Base-by-base conservation (phyloP, 2,888 invertebrate species). In the Eupithecia tripunctaria region DNA sequence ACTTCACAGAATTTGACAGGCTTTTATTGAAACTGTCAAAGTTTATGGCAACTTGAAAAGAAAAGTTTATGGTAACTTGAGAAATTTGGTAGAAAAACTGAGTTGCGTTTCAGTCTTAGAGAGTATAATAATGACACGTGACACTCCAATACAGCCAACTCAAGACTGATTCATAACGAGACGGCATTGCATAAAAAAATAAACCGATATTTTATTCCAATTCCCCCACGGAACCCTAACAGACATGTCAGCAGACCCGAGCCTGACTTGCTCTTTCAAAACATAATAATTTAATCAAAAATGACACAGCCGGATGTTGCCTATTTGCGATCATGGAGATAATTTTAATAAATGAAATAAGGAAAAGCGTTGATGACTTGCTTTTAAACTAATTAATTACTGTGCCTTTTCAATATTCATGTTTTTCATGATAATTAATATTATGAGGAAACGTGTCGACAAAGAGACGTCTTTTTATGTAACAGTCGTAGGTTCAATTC, bases 201-300 rank as follows among this genome's bases (percentile, higher is more conserved):
- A 70, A 12, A 51, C 56, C 41, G 65, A 68, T n/a, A 60, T 63
- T 71, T 70, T 32, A 72, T 72, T 71, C 72, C 43, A 27, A 70
- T 25, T 27, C 70, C 75, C 73, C 80, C 74, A 72, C 70, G 75
- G 80, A 81, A 78, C 74, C 67, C 73, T 66, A 71, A 43, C 74
- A 68, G 75, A 47, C 70, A 63, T 62, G 72, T 67, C 72, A 51
- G 56, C 74, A 51, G 64, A 27, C 47, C 73, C 76, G 71, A 71
- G 27, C 68, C 74, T 77, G 79, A 79, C 79, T 76, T 76, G 76
- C 65, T 76, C 66, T 76, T 78, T 75, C 78, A 70, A 73, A 79
- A 78, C 73, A 77, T 38, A 75, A 77, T 78, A 77, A 77, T 79
- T 78, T 87, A 85, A 89, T 90, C 86, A 84, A 87, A 85, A 83